Evolutionary conservation across 2,113 vertebrate genomes (phyloP), one percentile per base, ranked within the genome.

Genomic region (Phaethornis superciliosus): DNA sequence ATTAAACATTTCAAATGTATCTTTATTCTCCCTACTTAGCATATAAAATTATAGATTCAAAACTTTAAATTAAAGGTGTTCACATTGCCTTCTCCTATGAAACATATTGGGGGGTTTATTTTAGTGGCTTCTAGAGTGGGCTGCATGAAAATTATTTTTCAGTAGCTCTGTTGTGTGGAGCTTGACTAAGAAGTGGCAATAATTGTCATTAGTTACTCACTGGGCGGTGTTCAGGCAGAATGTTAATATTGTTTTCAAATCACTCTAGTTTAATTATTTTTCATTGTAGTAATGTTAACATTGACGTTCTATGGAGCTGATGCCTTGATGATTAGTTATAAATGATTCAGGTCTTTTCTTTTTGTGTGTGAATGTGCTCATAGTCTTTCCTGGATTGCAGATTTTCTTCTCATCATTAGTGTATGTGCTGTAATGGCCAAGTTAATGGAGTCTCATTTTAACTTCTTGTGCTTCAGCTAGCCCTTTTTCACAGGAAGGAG

Each of bases 31-130:
- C 16, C 15, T 78, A 18, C 7, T 79, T 92, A 86, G 47, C 60
- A 70, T 93, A 83, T 33, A n/a, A 87, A 88, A 91, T 91, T 78
- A 78, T 28, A 81, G 68, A 93, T 90, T 88, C n/a, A 64, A 78
- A 63, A 85, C n/a, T 75, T 75, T 78, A 64, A 74, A 80, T 94
- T 76, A 89, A 89, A 85, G 55, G 8, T 67, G 20, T 72, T 93
- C 42, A 52, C 6, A 23, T 81, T 85, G 46, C 15, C 30, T 32
- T 94, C 56, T 59, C 33, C 59, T 71, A 4, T 23, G 49, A 74
- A 91, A 63, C 40, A 37, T 17, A 9, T 74, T 65, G 20, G 14
- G 7, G 64, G 32, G 16, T 4, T 77, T 78, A 59, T 14, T 59
- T 27, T 15, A 32, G 33, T 40, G 69, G 62, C 51, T 56, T 40